Percentiles rank a stretch among this genome's conserved stretches.
Evolutionary conservation across 2,888 invertebrate species (phyloP).

Genomic region (Scaptomyza tumidula): DNA sequence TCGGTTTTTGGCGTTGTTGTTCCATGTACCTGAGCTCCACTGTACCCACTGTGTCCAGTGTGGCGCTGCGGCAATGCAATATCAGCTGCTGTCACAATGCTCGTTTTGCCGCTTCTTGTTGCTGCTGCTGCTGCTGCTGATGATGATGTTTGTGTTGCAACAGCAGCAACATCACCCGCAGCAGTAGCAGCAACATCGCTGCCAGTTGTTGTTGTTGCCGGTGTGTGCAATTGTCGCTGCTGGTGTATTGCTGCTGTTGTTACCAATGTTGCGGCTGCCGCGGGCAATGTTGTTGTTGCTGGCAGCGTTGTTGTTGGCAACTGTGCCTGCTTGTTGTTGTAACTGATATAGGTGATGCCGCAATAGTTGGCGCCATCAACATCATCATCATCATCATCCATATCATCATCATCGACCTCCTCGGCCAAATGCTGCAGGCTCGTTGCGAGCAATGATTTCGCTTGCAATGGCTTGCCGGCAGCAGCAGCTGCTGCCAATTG

Average conservation of each 20-base stretch:
- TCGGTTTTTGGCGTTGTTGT: slow-evolving; percentile 80
- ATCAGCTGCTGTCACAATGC: slow-evolving; percentile 58
- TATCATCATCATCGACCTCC: slow-evolving; percentile 96
- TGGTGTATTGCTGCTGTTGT: slow-evolving; percentile 63
- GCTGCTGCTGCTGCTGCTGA: slow-evolving; percentile 64
- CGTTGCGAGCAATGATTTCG: slow-evolving; percentile 96
- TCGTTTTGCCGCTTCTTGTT: slow-evolving; percentile 26
- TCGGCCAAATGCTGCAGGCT: slow-evolving; percentile 98
- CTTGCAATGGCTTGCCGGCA: slow-evolving; percentile 97
- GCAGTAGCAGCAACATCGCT: slow-evolving; percentile 33
- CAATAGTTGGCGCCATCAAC: slow-evolving; percentile 97
- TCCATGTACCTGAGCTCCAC: slow-evolving; percentile 54
- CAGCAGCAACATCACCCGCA: slow-evolving; percentile 22
- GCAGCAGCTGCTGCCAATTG: slow-evolving; percentile 95
- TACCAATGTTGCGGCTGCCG: slow-evolving; percentile 73
- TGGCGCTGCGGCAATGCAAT: slow-evolving; percentile 46
- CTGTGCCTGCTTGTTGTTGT: slow-evolving; percentile 90
- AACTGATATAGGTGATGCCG: slow-evolving; percentile 88
- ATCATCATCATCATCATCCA: slow-evolving; percentile 96
- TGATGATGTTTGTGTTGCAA: slow-evolving; percentile 72
- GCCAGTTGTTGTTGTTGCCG: neutral
- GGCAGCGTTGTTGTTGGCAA: slow-evolving; percentile 74
- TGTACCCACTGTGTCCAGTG: neutral
- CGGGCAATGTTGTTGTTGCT: slow-evolving; percentile 65
- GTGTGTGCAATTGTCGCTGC: slow-evolving; percentile 49